phyloP scores from a whole-genome alignment of 2,888 invertebrate species.

The Chrysolina haemoptera region DNA sequence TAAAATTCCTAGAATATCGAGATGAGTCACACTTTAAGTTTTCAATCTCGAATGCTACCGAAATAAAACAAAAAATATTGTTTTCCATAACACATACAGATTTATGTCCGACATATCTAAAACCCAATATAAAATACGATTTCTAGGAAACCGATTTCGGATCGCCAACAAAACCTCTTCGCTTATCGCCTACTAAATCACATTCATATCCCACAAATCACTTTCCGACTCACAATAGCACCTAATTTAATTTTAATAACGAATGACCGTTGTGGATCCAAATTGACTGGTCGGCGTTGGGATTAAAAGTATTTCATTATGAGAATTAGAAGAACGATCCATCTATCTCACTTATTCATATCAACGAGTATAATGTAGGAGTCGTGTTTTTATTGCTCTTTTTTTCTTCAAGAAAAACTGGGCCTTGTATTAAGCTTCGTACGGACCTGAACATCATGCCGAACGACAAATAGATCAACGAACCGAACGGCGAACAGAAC shows the following conservation, averaged over 20 bases:
- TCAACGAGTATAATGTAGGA: neutral
- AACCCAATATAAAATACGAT: neutral
- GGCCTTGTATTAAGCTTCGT: too few species aligned
- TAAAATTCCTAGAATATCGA: neutral
- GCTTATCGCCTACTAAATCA: conserved; percentile 14
- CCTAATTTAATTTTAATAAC: conserved; percentile 21
- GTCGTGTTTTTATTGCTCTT: neutral
- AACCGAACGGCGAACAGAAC: too few species aligned
- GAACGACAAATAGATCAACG: too few species aligned
- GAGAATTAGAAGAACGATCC: conserved; percentile 4
- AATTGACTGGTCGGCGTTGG: conserved; percentile 2
- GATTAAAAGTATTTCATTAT: neutral
- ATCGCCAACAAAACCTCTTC: neutral
- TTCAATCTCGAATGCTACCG: neutral
- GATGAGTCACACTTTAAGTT: neutral
- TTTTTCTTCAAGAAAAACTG: too few species aligned
- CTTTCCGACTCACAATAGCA: conserved; percentile 7
- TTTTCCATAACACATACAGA: neutral
- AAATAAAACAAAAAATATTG: neutral
- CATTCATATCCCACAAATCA: conserved; percentile 10
- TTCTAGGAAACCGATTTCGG: neutral
- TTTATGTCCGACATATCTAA: neutral
- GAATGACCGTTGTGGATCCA: conserved; percentile 7
- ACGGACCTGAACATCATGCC: too few species aligned
- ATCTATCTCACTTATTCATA: conserved; percentile 12